phyloP scores from a whole-genome alignment of 2,113 vertebrate species.

The Hucho hucho region DNA sequence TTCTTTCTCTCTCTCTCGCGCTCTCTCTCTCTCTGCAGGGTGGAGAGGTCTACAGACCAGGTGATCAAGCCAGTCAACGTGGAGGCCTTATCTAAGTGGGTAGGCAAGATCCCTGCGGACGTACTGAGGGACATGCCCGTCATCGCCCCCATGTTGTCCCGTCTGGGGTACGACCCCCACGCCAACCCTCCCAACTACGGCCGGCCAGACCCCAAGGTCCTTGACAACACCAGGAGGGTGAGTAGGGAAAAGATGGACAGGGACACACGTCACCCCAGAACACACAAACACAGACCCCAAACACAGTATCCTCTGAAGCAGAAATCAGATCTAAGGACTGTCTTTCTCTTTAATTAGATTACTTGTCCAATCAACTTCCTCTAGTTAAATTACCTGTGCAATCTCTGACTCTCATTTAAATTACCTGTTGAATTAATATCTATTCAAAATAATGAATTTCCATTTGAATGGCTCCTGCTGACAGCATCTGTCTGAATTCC shows the following conservation, averaged over 20 bases:
- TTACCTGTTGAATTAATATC: background rate
- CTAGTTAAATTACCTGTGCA: background rate
- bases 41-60: slow-evolving; percentile 96
- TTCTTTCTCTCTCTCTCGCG: background rate
- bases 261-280: background rate
- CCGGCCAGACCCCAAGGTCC: slow-evolving; percentile 87
- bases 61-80: slow-evolving; percentile 97
- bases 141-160: slow-evolving; percentile 93
- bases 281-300: background rate
- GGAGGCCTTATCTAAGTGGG: slow-evolving; percentile 96
- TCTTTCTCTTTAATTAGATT: background rate
- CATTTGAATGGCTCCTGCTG: background rate
- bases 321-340: too few relatives aligned
- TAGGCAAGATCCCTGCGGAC: slow-evolving; percentile 92
- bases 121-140: slow-evolving; percentile 91
- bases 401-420: too few relatives aligned
- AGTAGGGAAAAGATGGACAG: slow-evolving; percentile 52
- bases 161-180: slow-evolving; percentile 91
- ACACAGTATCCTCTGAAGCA: background rate
- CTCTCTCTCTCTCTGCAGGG: slow-evolving; percentile 67
- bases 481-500: background rate
- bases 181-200: slow-evolving; percentile 96
- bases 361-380: background rate
- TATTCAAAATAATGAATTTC: background rate
- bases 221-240: slow-evolving; percentile 96